phyloP scores from a whole-genome alignment of 2,888 invertebrate genomes.

The Drosophila borealis region DNA sequence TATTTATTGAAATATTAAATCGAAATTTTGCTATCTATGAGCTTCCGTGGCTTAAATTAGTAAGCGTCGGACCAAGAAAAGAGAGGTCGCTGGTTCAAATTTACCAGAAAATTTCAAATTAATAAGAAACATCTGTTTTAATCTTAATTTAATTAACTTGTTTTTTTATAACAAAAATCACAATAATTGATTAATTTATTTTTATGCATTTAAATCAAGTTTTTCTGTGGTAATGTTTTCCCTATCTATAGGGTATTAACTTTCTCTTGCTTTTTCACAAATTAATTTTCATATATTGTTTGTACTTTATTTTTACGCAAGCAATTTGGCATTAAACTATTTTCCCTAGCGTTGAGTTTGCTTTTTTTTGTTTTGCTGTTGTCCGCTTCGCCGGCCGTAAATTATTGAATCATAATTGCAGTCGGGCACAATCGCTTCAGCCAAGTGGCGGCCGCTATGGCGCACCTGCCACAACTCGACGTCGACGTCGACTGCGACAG shows the following conservation, averaged over 20 bases:
- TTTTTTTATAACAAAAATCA: not conserved
- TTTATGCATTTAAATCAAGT: not conserved
- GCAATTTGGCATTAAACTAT: slow-evolving; percentile 22
- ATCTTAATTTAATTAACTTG: not conserved
- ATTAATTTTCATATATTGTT: slow-evolving; percentile 4
- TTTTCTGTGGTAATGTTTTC: not conserved
- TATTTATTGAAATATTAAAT: no score
- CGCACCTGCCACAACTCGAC: slow-evolving; percentile 64
- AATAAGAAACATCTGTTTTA: not conserved
- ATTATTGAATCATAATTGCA: slow-evolving; percentile 58
- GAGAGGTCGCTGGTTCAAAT: no score
- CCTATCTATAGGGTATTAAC: slow-evolving; percentile 2
- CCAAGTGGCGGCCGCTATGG: slow-evolving; percentile 63
- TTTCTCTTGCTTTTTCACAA: slow-evolving; percentile 1
- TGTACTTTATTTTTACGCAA: slow-evolving; percentile 8
- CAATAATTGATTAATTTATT: not conserved
- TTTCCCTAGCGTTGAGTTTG: slow-evolving; percentile 10
- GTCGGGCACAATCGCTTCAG: slow-evolving; percentile 14
- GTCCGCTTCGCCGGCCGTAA: slow-evolving; percentile 35
- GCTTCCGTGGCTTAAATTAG: no score
- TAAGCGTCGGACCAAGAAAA: no score
- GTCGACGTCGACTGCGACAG: slow-evolving; percentile 5
- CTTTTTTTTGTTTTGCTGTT: slow-evolving; percentile 12
- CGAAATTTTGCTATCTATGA: no score
- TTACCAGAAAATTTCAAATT: no score